Evolutionary conservation across 2,113 vertebrate species (phyloP), one percentile per base, ranked within the genome.

Genomic region (Asarcornis scutulata): DNA sequence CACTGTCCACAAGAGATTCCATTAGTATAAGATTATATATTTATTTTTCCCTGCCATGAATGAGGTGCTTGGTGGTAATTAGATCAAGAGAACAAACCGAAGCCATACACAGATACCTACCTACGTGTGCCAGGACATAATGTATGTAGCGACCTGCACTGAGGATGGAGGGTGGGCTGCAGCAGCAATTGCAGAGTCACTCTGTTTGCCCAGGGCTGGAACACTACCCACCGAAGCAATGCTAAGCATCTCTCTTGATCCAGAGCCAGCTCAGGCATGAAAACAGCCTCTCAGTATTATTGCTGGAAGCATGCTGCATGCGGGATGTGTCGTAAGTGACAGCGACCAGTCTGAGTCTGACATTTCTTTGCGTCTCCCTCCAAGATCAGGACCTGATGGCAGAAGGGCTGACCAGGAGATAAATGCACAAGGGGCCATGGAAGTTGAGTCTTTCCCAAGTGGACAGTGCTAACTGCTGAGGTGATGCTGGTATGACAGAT

Each of bases 251-350:
- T 59, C 32, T 68, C 34, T 80, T 40, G 62, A 36, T 29, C 38
- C 58, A 79, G 62, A 91, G 17, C 48, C 73, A 46, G 34, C 32
- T 55, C 20, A 42, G 71, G 22, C 1, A 0, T 1, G 8, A 38
- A 60, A 66, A 32, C 36, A 72, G 14, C 46, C 62, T 81, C 5
- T 55, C 1, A 0, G 46, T 56, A 11, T 2, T 27, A 53, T 16
- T 0, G 0, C 40, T 32, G 29, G 44, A 44, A 53, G 59, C 1
- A 2, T 12, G 11, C 48, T 26, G 8, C 21, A 3, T 16, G 22
- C 21, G 21, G 59, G 34, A 1, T 18, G 26, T 8, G 16, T 8
- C 17, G 25, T 56, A 27, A 18, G 32, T 32, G 69, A 42, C 0
- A 0, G 6, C 8, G 32, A 2, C 36, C 69, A 22, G 46, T 17